Base-by-base conservation (phyloP, 1,140 invertebrate species). In the Sycophila sp. region DNA sequence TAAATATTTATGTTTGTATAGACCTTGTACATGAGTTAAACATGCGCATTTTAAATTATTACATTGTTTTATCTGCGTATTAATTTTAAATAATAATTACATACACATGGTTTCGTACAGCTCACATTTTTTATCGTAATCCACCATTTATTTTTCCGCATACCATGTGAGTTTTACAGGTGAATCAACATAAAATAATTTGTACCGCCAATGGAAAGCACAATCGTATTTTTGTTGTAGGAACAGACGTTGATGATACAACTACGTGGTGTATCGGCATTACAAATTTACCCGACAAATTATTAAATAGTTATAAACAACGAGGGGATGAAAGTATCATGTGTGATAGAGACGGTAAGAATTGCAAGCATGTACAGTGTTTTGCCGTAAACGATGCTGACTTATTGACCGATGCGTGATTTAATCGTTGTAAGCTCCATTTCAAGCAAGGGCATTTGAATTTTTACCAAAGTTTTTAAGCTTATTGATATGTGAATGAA, bases 341-440 rank as follows among this genome's bases (percentile, higher is more conserved):
- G 30, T 78, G 76, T 71, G 73, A 79, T 69, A 74, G 67, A 22
- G 72, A 80, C 66, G 76, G 75, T 28, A 71, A 77, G 19, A 75
- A 81, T 47, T 81, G 76, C 49, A 78, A 77, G 51, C 76, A 69
- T 56, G 70, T 80, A 26, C 74, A 80, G 45, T 80, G 76, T 53
- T 72, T 77, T 62, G 75, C 77, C 26, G 73, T 75, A 32, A 75
- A 73, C 26, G 73, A 80, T 55, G 60, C 62, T 24, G 77, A 78
- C 55, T 56, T 59, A 56, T 69, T 51, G 56, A 70, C 63, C 19
- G 59, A 53, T n/a, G n/a, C n/a, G n/a, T n/a, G n/a, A n/a, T n/a
- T n/a, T n/a, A n/a, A n/a, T n/a, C n/a, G n/a, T n/a, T n/a, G n/a
- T n/a, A n/a, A n/a, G n/a, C n/a, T n/a, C n/a, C n/a, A n/a, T n/a